Conservation (phyloP, 2,797 vertebrate genomes). For the Rhincodon typus region DNA sequence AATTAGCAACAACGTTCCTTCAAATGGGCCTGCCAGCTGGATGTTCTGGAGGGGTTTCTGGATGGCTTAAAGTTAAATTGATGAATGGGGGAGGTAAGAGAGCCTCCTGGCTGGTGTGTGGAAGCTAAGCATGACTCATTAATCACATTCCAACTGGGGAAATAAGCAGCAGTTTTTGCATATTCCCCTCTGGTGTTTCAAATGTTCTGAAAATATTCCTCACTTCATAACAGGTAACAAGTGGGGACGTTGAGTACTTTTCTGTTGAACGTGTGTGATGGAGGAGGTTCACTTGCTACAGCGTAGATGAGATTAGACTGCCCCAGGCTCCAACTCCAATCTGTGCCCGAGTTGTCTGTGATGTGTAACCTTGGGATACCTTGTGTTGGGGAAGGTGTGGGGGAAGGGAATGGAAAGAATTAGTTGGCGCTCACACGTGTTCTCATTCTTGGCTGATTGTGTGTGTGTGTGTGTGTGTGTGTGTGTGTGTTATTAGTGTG, state of each 20-base stretch:
- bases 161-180: neutral
- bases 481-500: too few relatives aligned
- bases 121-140: neutral
- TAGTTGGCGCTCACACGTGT: too few relatives aligned
- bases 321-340: neutral
- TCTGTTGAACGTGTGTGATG: neutral
- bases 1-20: neutral
- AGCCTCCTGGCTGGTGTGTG: neutral
- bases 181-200: neutral
- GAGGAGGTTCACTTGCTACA: neutral
- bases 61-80: conserved; percentile 13
- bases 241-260: neutral
- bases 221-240: neutral
- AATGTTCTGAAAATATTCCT: neutral
- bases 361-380: neutral
- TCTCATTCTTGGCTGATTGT: too few relatives aligned
- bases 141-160: neutral
- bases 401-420: too few relatives aligned
- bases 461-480: too few relatives aligned
- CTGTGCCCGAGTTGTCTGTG: neutral
- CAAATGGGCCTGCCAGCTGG: neutral
- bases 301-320: neutral
- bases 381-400: neutral
- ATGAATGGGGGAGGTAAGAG: neutral
- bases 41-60: neutral